Base-by-base conservation (phyloP, 2,113 vertebrate genomes). In the Zapus hudsonius region DNA sequence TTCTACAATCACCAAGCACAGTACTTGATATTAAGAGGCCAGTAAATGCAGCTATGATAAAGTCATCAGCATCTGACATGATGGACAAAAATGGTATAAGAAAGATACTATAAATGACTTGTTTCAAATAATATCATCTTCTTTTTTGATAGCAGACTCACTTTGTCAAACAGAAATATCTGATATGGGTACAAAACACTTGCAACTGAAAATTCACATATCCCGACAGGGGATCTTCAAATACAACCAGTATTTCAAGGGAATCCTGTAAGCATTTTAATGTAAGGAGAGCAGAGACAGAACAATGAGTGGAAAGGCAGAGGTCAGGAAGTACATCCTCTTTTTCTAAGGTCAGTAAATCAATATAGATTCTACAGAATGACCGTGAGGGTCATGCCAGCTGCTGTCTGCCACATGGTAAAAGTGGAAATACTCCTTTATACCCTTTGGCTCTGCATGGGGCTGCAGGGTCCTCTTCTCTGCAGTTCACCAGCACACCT, bases 121-220 rank as follows among this genome's bases (percentile, higher is more conserved):
- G 79, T 88, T 91, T 61, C 73, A 79, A 82, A 91, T 11, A 69
- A 10, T 10, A 74, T 84, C n/a, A 7, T 38, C 87, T 92, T 91
- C 42, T 15, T 63, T 86, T 55, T 73, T 84, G n/a, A 92, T 25
- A 17, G 82, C 10, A 89, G 64, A 52, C 36, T 90, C 27, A 40
- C 1, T 27, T 1, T 7, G 25, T 17, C 57, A 79, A 42, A 86
- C 52, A 70, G 38, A 52, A 84, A 55, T n/a, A 33, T 22, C 42
- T 88, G 79, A 90, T 12, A 61, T 9, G 10, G 11, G 1, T 2
- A 29, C 47, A 70, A 85, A 40, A 55, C 47, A 33, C 59, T 42
- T 69, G 36, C 52, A 79, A 82, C 5, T 42, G 57, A 80, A 4
- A 29, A n/a, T 27, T 80, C 38, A n/a, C 33, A 4, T 27, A 55